Evolutionary conservation across 2,888 invertebrate genomes (phyloP), one percentile per base, ranked within the genome.

Genomic region (Pristionchus fissidentatus): DNA sequence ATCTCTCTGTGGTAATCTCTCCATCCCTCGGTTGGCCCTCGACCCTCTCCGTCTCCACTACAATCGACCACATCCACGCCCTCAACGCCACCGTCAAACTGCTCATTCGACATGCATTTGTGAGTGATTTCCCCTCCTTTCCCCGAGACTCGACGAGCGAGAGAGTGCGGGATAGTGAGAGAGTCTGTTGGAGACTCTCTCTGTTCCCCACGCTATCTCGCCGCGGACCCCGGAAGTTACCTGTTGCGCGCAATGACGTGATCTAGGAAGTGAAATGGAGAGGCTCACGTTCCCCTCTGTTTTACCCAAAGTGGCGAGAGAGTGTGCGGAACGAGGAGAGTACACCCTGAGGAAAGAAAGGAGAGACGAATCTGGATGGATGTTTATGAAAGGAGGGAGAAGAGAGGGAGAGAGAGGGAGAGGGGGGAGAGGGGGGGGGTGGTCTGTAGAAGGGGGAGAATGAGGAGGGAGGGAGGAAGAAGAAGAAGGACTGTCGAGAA

Each of bases 1-100:
- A 95, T 90, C 92, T 95, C 81, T 94, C 94, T 1, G 94, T 94
- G 84, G 94, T 95, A 46, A 94, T 95, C 91, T 94, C 94, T 46
- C 95, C 95, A 49, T 95, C 94, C 3, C 91, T 95, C 46, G 92
- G 94, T 49, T 92, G 94, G 91, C 93, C 93, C 55, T 84, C 62
- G 52, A 78, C 55, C 32, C 79, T 66, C 35, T 77, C n/a, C 78
- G 62, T 55, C 60, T 86, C 41, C 55, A 83, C 57, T 85, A 86
- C 75, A 60, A 87, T 22, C 87, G 87, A 46, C 85, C 66, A 46
- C 35, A 38, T 77, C 60, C 83, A 94, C 79, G 93, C 94, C 89
- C 94, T 94, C 89, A 94, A 94, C 35, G 92, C 94, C 83, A 93
- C 93, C 35, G 93, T 95, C 49, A 94, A 94, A 88, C 92, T 94